A percentile compares a stretch with the other conserved stretches of the same genome.
These are phyloP conservation scores for Rafetus swinhoei DNA, from an alignment of 2,113 vertebrate genomes.

Conservation along the genomic window DNA sequence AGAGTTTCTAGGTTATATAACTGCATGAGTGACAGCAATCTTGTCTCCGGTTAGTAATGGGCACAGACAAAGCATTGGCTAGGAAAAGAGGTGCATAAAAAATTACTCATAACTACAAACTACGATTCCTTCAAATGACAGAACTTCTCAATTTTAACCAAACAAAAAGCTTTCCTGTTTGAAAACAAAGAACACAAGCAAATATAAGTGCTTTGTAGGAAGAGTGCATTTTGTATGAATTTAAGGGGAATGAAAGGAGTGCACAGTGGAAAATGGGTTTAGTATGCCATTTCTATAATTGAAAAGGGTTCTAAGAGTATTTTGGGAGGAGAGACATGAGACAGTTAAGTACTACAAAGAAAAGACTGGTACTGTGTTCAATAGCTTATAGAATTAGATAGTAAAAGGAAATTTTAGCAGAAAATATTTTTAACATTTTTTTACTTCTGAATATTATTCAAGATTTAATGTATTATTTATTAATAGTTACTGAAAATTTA, in stretches of 20 bases:
- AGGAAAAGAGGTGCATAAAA: slow-evolving; percentile 21
- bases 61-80: background rate
- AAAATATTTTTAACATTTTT: slow-evolving; percentile 6
- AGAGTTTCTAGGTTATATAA: background rate
- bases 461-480: background rate
- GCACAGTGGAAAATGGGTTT: background rate
- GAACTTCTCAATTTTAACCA: slow-evolving; percentile 34
- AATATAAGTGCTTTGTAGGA: background rate
- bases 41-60: slow-evolving; percentile 51
- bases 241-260: slow-evolving; percentile 1
- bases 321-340: background rate
- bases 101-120: background rate
- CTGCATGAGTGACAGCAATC: slow-evolving; percentile 64
- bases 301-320: background rate
- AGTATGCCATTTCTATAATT: background rate
- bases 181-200: background rate
- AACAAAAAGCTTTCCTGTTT: background rate
- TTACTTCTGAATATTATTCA: slow-evolving; percentile 1
- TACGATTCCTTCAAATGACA: background rate
- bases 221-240: background rate
- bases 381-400: background rate
- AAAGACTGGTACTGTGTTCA: background rate
- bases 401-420: slow-evolving; percentile 7
- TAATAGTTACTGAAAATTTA: accelerated
- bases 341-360: background rate